Percentiles rank a stretch among this genome's conserved stretches.
Conservation (phyloP, 2,797 vertebrate genomes). For the Poeciliopsis gracilis region DNA sequence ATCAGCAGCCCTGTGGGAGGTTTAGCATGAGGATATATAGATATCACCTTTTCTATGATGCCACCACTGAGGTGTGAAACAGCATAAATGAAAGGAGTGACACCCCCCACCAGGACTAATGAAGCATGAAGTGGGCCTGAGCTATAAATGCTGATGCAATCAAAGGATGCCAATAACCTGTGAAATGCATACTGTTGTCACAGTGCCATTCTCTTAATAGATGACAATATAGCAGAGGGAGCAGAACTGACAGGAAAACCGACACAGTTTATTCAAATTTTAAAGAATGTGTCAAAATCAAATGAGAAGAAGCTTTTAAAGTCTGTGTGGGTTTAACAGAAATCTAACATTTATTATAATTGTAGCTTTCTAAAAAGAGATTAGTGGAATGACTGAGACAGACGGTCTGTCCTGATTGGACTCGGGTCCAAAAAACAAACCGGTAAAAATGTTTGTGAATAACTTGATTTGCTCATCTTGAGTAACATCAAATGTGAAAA, state of each 20-base stretch:
- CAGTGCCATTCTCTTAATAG: conserved; percentile 23
- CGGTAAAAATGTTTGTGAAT: background rate
- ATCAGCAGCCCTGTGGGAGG: conserved; percentile 50
- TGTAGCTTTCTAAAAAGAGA: background rate
- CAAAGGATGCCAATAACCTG: conserved; percentile 74
- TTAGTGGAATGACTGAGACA: background rate
- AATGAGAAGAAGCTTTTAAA: background rate
- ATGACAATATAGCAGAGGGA: conserved; percentile 37
- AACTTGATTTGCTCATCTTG: background rate
- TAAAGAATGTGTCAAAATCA: background rate
- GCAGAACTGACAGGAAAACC: background rate
- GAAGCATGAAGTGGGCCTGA: conserved; percentile 70
- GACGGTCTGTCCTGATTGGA: background rate
- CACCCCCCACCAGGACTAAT: conserved; percentile 53
- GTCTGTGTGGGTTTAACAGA: background rate
- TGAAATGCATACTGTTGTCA: conserved; percentile 73
- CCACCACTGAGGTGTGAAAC: conserved; percentile 60
- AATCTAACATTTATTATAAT: background rate
- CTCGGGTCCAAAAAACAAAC: background rate
- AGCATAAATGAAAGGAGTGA: conserved; percentile 44
- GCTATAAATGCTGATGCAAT: conserved; percentile 77
- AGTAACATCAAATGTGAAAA: background rate
- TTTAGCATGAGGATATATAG: conserved; percentile 51
- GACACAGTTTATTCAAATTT: background rate
- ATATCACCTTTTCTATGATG: conserved; percentile 58